Percentiles rank a stretch among this genome's conserved stretches.
These are phyloP conservation scores for Falco novaeseelandiae DNA, from an alignment of 2,797 vertebrate genomes.

Conservation along the genomic window DNA sequence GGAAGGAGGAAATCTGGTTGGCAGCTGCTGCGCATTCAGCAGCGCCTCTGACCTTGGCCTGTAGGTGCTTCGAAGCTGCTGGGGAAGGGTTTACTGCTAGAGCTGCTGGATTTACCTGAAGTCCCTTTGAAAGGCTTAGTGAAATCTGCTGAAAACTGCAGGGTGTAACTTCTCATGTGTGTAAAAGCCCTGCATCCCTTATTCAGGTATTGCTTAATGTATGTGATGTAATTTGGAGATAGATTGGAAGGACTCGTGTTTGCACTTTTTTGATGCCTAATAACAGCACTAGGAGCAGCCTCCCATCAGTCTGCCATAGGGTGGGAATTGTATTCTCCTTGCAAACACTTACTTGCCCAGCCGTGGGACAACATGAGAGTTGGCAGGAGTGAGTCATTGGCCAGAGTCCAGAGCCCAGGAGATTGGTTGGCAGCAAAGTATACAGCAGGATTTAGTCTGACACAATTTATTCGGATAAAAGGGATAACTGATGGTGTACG, in stretches of 20 bases:
- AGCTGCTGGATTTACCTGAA: background rate
- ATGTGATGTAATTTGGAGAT: rapidly evolving
- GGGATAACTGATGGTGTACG: background rate
- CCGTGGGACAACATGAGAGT: background rate
- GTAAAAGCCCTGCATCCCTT: background rate
- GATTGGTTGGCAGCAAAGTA: background rate
- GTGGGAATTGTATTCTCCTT: background rate
- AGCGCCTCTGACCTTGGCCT: background rate
- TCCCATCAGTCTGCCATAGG: rapidly evolving
- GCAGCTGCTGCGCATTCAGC: background rate
- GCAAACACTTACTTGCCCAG: background rate
- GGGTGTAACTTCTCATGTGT: background rate
- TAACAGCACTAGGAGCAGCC: background rate
- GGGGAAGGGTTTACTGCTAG: background rate
- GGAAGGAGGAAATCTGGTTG: slow-evolving; percentile 47
- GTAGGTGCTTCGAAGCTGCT: background rate
- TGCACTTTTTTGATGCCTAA: background rate
- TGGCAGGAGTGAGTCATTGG: background rate
- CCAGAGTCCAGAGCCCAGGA: background rate
- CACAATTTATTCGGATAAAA: background rate
- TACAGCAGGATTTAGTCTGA: background rate
- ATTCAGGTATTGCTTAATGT: background rate
- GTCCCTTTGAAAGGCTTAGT: background rate
- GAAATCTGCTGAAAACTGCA: background rate
- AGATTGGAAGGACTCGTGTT: background rate